Percentiles rank a stretch among this genome's conserved stretches.
Conservation (phyloP, 2,113 vertebrate species). For the Alligator sinensis region DNA sequence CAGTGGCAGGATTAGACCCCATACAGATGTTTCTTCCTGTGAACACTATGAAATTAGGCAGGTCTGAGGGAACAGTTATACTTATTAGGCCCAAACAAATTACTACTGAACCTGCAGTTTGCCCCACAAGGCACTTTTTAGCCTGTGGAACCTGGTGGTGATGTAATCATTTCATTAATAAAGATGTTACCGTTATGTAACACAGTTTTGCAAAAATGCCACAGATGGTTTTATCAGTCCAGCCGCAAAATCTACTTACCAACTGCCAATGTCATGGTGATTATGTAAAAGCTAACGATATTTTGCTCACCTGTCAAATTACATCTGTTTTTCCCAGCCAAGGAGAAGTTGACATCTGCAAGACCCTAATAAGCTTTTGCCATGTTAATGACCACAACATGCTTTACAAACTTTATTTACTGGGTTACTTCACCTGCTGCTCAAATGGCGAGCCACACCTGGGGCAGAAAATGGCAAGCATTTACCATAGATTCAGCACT, state of each 20-base stretch:
- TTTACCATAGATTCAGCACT: not conserved
- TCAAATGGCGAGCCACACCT: not conserved
- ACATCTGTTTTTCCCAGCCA: not conserved
- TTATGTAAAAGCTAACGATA: conserved; percentile 15
- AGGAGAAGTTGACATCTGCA: conserved; percentile 9
- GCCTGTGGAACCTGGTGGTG: not conserved
- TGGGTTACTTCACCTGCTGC: not conserved
- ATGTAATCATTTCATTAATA: not conserved
- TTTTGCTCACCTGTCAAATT: conserved; percentile 49
- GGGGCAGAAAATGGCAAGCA: not conserved
- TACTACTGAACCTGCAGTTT: not conserved
- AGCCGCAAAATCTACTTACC: not conserved
- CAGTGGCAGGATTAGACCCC: not conserved
- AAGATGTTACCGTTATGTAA: not conserved
- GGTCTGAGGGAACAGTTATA: not conserved
- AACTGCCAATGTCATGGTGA: conserved; percentile 8
- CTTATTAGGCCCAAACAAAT: not conserved
- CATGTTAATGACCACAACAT: not conserved
- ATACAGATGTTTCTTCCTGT: not conserved
- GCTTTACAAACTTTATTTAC: not conserved
- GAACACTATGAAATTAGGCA: not conserved
- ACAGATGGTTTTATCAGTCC: not conserved
- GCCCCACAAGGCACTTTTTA: not conserved
- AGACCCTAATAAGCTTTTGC: not conserved
- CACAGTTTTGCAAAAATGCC: not conserved